Conservation (phyloP, 2,113 vertebrate species). For the Nasalis larvatus region DNA sequence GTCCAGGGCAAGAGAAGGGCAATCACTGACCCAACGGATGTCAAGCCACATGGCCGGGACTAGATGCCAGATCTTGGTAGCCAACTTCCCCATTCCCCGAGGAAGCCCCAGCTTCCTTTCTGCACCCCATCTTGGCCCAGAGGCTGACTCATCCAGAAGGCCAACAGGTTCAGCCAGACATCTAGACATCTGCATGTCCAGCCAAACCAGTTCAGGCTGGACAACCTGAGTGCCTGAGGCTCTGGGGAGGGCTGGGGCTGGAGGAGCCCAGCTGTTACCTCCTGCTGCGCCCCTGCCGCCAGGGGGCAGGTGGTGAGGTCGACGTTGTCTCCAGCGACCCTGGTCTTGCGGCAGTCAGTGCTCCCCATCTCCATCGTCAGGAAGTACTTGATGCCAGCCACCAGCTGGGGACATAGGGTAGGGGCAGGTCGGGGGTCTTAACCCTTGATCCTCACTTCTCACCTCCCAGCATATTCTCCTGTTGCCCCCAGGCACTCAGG, state of each 20-base stretch:
- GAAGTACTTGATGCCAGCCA: slow-evolving; percentile 89
- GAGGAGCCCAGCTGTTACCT: slow-evolving; percentile 80
- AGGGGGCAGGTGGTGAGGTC: slow-evolving; percentile 85
- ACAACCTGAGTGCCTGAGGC: background rate
- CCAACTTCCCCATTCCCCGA: background rate
- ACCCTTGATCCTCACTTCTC: background rate
- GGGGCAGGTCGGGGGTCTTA: background rate
- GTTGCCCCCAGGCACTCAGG: background rate
- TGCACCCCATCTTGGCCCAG: background rate
- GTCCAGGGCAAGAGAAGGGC: background rate
- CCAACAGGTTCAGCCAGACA: background rate
- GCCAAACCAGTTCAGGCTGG: slow-evolving; percentile 24
- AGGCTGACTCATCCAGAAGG: slow-evolving; percentile 40
- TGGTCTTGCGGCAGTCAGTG: slow-evolving; percentile 87
- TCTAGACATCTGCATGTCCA: background rate
- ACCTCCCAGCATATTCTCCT: background rate
- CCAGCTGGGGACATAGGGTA: slow-evolving; percentile 79
- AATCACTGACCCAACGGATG: background rate
- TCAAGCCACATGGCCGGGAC: background rate
- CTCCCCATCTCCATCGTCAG: slow-evolving; percentile 87
- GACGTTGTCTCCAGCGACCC: slow-evolving; percentile 65
- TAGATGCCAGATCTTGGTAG: background rate
- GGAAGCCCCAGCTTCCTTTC: background rate
- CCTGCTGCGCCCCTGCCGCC: slow-evolving; percentile 59
- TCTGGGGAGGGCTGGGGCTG: no score